These are phyloP conservation scores for Caenorhabditis tropicalis DNA, from an alignment of 1,140 invertebrate genomes.

Conservation along the genomic window DNA sequence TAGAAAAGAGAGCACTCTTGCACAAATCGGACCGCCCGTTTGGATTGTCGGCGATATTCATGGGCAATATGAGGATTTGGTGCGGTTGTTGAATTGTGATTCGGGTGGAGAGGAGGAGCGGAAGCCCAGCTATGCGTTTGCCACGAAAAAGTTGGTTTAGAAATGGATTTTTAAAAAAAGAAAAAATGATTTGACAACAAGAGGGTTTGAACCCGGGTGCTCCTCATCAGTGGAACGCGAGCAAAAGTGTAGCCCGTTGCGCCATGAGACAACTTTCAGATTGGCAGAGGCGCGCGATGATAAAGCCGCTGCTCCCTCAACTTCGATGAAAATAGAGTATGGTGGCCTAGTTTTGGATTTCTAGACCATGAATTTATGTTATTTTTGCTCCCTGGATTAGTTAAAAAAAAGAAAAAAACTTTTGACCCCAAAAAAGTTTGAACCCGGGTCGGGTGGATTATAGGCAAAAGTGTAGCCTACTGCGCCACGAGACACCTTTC, in stretches of 20 bases:
- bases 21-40: background rate
- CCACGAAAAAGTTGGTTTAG: background rate
- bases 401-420: too few relatives aligned
- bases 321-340: background rate
- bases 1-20: background rate
- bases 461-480: too few relatives aligned
- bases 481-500: too few relatives aligned
- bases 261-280: too few relatives aligned
- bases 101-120: background rate
- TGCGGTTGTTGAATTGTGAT: background rate
- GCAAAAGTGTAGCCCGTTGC: too few relatives aligned
- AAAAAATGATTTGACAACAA: background rate
- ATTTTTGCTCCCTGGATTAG: too few relatives aligned
- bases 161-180: background rate
- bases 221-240: background rate
- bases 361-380: background rate
- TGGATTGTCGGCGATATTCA: constrained; percentile 35
- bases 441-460: background rate
- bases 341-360: background rate
- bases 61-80: background rate
- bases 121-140: background rate
- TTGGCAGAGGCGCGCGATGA: too few relatives aligned
- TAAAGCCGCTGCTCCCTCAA: background rate
- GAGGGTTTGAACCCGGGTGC: background rate
- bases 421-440: too few relatives aligned